Evolutionary conservation across 2,888 invertebrate genomes (phyloP).

Genomic region (Pammene fasciana): DNA sequence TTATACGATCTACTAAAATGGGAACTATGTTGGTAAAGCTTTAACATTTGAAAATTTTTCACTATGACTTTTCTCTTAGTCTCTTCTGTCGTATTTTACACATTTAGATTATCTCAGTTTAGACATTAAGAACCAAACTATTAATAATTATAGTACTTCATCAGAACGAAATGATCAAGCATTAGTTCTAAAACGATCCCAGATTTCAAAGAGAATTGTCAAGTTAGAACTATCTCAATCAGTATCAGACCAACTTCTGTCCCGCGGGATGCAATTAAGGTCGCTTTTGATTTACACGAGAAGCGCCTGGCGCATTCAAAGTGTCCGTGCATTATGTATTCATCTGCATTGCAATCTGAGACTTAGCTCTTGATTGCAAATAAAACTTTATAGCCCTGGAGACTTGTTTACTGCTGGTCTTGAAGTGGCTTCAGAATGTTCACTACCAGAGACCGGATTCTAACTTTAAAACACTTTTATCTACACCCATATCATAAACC

Average conservation of each 20-base stretch:
- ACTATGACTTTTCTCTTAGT: too few relatives aligned
- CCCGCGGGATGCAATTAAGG: constrained; percentile 34
- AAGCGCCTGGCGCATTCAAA: constrained; percentile 27
- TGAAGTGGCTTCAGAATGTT: not conserved
- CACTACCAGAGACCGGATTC: too few relatives aligned
- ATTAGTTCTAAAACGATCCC: constrained; percentile 15
- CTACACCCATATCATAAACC: too few relatives aligned
- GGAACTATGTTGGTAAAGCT: too few relatives aligned
- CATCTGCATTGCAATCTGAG: constrained; percentile 35
- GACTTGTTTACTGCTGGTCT: constrained; percentile 11
- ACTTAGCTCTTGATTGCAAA: constrained; percentile 29
- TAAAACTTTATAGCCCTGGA: constrained; percentile 34
- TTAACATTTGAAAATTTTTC: too few relatives aligned
- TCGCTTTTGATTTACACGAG: constrained; percentile 36
- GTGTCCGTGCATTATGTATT: constrained; percentile 29
- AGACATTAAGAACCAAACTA: too few relatives aligned
- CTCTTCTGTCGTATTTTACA: too few relatives aligned
- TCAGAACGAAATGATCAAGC: not conserved
- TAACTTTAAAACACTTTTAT: too few relatives aligned
- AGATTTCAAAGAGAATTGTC: constrained; percentile 7
- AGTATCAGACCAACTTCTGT: constrained; percentile 21
- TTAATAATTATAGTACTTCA: not conserved
- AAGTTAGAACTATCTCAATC: constrained; percentile 33
- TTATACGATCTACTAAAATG: too few relatives aligned
- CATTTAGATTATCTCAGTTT: too few relatives aligned